Conservation (phyloP, 2,113 vertebrate genomes). For the Tupaia chinensis region DNA sequence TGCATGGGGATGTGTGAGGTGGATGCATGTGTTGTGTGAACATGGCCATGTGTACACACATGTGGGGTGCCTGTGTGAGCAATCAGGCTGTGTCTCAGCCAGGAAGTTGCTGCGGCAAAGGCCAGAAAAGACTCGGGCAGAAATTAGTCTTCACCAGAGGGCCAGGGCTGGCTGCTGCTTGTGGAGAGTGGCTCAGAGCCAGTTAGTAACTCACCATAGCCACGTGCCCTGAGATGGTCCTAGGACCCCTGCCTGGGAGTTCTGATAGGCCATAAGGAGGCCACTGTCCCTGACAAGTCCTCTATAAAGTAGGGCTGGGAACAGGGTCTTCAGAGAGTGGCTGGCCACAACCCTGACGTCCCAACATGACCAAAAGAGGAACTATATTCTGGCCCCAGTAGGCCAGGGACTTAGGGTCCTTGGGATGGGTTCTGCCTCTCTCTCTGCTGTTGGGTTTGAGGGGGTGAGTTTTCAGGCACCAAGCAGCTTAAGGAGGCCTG, state of each 20-base stretch:
- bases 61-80: not conserved
- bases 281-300: no score
- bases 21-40: not conserved
- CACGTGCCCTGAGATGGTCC: not conserved
- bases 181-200: not conserved
- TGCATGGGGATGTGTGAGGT: not conserved
- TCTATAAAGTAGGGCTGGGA: not conserved
- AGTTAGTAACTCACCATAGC: not conserved
- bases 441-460: not conserved
- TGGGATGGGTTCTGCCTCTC: not conserved
- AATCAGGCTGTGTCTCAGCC: not conserved
- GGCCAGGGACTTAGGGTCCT: not conserved
- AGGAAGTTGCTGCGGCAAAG: not conserved
- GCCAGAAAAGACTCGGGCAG: not conserved
- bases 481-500: slow-evolving; percentile 41
- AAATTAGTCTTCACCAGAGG: not conserved
- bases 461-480: slow-evolving; percentile 41
- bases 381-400: not conserved
- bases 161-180: not conserved
- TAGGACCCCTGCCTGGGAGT: not conserved
- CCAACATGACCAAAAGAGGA: not conserved
- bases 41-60: not conserved
- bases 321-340: not conserved
- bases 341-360: not conserved
- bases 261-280: not conserved